Evolutionary conservation across 1,140 invertebrate species (phyloP).

Genomic region (Eulimnadia texana): DNA sequence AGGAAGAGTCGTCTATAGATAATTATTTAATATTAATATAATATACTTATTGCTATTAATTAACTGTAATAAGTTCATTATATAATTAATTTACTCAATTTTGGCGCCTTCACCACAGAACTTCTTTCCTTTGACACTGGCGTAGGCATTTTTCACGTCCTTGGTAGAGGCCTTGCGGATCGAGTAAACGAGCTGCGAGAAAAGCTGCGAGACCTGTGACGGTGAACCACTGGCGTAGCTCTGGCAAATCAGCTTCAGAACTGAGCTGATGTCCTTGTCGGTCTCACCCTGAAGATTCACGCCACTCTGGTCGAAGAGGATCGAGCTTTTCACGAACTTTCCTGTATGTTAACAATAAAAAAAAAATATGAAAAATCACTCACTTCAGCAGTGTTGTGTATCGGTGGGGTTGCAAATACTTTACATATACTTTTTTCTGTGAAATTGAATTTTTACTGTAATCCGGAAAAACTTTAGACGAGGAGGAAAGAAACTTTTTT

Average conservation of each 20-base stretch:
- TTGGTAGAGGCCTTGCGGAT: constrained; percentile 8
- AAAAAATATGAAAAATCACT: too few relatives aligned
- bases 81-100: constrained; percentile 6
- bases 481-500: too few relatives aligned
- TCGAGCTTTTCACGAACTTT: constrained; percentile 3
- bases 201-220: constrained; percentile 3
- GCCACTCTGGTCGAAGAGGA: constrained; percentile 12
- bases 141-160: constrained; percentile 12
- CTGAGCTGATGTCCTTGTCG: constrained; percentile 8
- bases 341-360: constrained; percentile 1
- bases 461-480: too few relatives aligned
- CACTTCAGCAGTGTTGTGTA: too few relatives aligned
- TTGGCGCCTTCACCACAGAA: constrained; percentile 12
- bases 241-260: constrained; percentile 13
- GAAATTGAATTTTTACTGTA: too few relatives aligned
- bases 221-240: constrained; percentile 5
- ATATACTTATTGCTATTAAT: neutral
- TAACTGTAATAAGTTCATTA: neutral
- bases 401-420: too few relatives aligned
- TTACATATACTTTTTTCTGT: too few relatives aligned
- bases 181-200: constrained; percentile 15
- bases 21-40: neutral
- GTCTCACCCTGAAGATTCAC: constrained; percentile 6
- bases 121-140: constrained; percentile 3
- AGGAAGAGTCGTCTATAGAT: constrained; percentile 53